Percentiles rank a stretch among this genome's conserved stretches.
Evolutionary conservation across 2,888 invertebrate genomes (phyloP).

Genomic region (Dendrolimus pini): DNA sequence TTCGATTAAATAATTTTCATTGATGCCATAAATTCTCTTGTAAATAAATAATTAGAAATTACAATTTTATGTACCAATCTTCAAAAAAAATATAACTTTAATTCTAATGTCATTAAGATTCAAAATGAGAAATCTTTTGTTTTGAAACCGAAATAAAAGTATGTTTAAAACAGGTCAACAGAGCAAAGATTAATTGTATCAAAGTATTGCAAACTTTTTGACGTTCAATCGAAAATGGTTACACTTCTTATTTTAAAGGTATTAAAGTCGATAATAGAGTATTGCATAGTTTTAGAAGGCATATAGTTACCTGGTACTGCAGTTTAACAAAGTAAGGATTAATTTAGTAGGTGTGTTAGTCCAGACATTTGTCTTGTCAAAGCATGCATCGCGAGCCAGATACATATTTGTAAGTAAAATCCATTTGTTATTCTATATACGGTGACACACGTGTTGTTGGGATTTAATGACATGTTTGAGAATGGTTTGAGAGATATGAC

Average conservation of each 20-base stretch:
- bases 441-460: neutral
- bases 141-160: no score
- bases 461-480: no score
- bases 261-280: neutral
- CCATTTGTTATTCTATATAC: neutral
- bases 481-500: no score
- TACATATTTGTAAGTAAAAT: neutral
- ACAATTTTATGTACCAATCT: no score
- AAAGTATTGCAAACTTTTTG: neutral
- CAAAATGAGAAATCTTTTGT: no score
- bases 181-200: neutral
- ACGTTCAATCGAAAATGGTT: neutral
- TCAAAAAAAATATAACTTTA: no score
- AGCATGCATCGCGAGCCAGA: conserved; percentile 2
- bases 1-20: no score
- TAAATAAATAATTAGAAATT: no score
- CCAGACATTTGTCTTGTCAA: conserved; percentile 1
- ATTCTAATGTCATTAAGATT: no score
- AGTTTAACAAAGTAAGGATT: conserved; percentile 4
- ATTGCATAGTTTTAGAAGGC: neutral
- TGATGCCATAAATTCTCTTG: no score
- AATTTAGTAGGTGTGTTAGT: conserved; percentile 4
- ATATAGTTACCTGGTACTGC: no score
- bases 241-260: neutral
- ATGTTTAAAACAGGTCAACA: neutral